Evolutionary conservation across 2,888 invertebrate species (phyloP), one percentile per base, ranked within the genome.

Genomic region (Tenodera sinensis): DNA sequence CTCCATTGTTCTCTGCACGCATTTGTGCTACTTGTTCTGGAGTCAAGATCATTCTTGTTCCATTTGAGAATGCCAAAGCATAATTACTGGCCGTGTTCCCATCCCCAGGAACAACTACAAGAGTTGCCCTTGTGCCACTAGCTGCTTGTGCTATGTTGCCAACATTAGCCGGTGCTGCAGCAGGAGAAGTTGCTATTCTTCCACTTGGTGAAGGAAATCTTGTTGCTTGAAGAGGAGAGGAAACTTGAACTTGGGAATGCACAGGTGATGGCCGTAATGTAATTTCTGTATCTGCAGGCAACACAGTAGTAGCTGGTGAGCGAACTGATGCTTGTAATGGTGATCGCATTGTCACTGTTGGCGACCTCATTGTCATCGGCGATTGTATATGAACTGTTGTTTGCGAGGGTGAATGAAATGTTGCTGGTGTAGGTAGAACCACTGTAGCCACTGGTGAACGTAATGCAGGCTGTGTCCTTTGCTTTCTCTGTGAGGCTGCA

Each of bases 1-100:
- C 93, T 1, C 93, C 93, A 28, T 93, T 93, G 90, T 93, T 93
- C 1, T 93, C 93, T n/a, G 93, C 93, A 88, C 93, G 91, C 54
- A 93, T 93, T 90, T 93, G 93, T 0, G 93, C 93, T 2, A 93
- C 92, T 88, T 93, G 93, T 88, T 93, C 93, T 4, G 92, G 93
- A 1, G 93, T 93, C 1, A 93, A 91, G 71, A 93, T 93, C 0
- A 93, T 91, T 90, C 93, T 93, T 89, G 93, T 93, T 1, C 93
- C 93, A 84, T 93, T 93, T 0, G 93, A 93, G 25, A 93, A 90
- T n/a, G 93, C 92, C 71, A 93, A 91, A 12, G 93, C 93, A 89
- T 93, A 93, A 90, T 81, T 54, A n/a, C 81, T 86, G 6, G 54
- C 54, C 25, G 54, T 15, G 54, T 42, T 85, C 4, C 20, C 81